Evolutionary conservation across 2,113 vertebrate genomes (phyloP).

Genomic region (Muntiacus reevesi): DNA sequence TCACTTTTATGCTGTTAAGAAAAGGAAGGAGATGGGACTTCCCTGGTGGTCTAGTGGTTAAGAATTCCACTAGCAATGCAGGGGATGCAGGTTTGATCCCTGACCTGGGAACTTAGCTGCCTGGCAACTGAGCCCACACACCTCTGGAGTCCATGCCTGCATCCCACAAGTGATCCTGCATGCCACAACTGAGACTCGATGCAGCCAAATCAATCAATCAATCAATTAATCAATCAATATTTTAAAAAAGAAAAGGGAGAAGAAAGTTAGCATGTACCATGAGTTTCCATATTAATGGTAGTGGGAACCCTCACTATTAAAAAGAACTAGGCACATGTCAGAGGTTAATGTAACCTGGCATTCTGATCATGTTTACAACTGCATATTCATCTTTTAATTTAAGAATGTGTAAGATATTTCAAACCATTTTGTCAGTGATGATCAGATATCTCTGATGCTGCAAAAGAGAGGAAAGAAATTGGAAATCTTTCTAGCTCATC

Average conservation of each 20-base stretch:
- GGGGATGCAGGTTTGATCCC: not conserved
- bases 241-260: not conserved
- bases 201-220: not conserved
- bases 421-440: not conserved
- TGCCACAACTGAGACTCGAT: not conserved
- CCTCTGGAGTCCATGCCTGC: not conserved
- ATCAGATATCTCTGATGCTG: not conserved
- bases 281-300: not conserved
- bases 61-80: not conserved
- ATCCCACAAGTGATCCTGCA: not conserved
- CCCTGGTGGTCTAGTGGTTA: not conserved
- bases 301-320: not conserved
- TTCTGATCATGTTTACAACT: not conserved
- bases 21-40: not conserved
- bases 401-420: not conserved
- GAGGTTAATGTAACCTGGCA: not conserved
- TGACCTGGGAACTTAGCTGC: not conserved
- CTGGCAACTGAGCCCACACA: rapidly evolving
- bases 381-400: not conserved
- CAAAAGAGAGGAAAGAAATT: not conserved
- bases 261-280: not conserved
- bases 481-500: not conserved
- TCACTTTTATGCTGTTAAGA: not conserved
- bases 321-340: not conserved
- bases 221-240: not conserved